Evolutionary conservation across 2,113 vertebrate genomes (phyloP).

Genomic region (Gnathochromis pfefferi): DNA sequence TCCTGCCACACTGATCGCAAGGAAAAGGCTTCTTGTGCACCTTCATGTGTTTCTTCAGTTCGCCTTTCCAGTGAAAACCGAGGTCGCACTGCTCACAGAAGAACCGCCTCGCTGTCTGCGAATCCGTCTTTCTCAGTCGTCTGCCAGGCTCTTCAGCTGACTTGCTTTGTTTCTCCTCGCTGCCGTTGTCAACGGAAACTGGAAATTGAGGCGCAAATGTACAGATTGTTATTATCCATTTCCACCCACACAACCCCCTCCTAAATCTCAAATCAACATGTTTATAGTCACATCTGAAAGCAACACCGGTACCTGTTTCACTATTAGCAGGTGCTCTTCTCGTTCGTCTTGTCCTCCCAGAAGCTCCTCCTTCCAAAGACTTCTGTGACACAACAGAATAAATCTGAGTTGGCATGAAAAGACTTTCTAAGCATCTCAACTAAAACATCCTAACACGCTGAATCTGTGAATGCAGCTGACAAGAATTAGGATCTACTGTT

Average conservation of each 20-base stretch:
- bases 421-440: background rate
- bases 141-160: background rate
- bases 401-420: background rate
- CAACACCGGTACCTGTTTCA: background rate
- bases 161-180: background rate
- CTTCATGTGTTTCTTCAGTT: constrained; percentile 51
- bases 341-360: background rate
- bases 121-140: background rate
- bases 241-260: background rate
- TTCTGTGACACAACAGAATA: background rate
- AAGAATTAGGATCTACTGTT: rapidly evolving
- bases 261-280: background rate
- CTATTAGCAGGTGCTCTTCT: background rate
- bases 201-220: background rate
- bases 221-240: background rate
- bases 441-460: background rate
- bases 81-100: constrained; percentile 38
- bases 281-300: background rate
- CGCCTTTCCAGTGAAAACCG: constrained; percentile 48
- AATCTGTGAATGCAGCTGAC: background rate
- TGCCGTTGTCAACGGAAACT: background rate
- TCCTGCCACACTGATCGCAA: constrained; percentile 40
- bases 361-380: background rate
- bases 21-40: constrained; percentile 41
- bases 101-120: constrained; percentile 9